These are phyloP conservation scores for Coleophora deauratella DNA, from an alignment of 2,888 invertebrate species.

Conservation along the genomic window DNA sequence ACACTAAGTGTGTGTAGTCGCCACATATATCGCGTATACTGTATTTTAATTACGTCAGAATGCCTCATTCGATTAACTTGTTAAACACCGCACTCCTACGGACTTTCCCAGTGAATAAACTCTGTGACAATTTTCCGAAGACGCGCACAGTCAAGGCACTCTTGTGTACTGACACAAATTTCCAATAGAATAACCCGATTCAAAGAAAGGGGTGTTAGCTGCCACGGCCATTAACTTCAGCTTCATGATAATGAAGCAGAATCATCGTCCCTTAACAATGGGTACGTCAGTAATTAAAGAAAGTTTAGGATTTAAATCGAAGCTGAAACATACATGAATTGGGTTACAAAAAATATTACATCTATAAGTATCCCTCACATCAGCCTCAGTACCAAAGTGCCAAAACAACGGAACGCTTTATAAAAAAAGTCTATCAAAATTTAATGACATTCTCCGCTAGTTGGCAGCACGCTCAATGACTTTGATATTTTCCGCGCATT, in stretches of 20 bases:
- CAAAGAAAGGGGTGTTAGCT: constrained; percentile 1
- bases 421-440: constrained; percentile 48
- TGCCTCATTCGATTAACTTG: constrained; percentile 17
- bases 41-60: not conserved
- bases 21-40: too few species aligned
- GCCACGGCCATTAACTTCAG: not conserved
- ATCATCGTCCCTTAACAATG: not conserved
- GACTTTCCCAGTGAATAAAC: constrained; percentile 35
- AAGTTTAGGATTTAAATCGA: too few species aligned
- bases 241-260: not conserved
- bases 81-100: constrained; percentile 18
- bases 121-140: constrained; percentile 28
- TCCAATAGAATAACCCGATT: constrained; percentile 38
- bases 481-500: constrained; percentile 72
- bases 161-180: constrained; percentile 37
- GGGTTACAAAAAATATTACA: too few species aligned
- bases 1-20: too few species aligned
- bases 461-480: constrained; percentile 53
- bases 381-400: constrained; percentile 6
- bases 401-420: constrained; percentile 45
- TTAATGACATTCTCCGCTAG: constrained; percentile 60
- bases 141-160: constrained; percentile 16
- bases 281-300: too few species aligned
- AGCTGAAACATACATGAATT: too few species aligned
- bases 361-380: too few species aligned